Conservation (phyloP, 1,140 invertebrate genomes). For the Charaxes varanes region DNA sequence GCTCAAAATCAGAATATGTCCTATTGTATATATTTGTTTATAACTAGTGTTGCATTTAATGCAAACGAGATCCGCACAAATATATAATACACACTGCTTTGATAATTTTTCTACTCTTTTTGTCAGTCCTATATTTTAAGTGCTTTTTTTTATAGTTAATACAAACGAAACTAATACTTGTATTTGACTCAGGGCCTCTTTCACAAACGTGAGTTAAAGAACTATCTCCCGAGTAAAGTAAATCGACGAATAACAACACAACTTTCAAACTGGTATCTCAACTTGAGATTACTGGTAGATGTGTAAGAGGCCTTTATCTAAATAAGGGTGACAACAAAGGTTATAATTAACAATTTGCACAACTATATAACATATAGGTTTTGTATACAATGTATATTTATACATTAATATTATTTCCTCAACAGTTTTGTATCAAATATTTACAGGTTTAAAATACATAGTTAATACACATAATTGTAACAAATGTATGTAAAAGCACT, state of each 20-base stretch:
- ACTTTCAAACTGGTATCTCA: too few relatives aligned
- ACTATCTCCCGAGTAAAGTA: too few relatives aligned
- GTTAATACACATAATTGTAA: conserved; percentile 1
- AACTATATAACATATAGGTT: conserved; percentile 7
- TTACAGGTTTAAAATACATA: conserved; percentile 7
- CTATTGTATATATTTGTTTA: too few relatives aligned
- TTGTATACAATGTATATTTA: conserved; percentile 20
- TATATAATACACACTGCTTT: not conserved
- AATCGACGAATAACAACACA: too few relatives aligned
- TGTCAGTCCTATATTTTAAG: conserved; percentile 1
- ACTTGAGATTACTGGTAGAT: too few relatives aligned
- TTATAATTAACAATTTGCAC: conserved; percentile 3
- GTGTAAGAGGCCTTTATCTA: too few relatives aligned
- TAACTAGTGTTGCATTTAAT: too few relatives aligned
- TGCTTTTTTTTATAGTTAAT: conserved; percentile 1
- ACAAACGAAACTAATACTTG: conserved; percentile 1
- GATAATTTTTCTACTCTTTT: conserved; percentile 6
- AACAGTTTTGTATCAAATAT: conserved; percentile 13
- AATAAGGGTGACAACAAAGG: conserved; percentile 22
- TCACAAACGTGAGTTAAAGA: too few relatives aligned
- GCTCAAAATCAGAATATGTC: too few relatives aligned
- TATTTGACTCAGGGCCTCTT: too few relatives aligned
- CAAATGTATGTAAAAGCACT: conserved; percentile 12
- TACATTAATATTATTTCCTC: conserved; percentile 15
- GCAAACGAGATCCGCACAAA: too few relatives aligned